A percentile compares a stretch with the other conserved stretches of the same genome.
phyloP scores from a whole-genome alignment of 2,888 invertebrate species.

The Pelosia muscerda region DNA sequence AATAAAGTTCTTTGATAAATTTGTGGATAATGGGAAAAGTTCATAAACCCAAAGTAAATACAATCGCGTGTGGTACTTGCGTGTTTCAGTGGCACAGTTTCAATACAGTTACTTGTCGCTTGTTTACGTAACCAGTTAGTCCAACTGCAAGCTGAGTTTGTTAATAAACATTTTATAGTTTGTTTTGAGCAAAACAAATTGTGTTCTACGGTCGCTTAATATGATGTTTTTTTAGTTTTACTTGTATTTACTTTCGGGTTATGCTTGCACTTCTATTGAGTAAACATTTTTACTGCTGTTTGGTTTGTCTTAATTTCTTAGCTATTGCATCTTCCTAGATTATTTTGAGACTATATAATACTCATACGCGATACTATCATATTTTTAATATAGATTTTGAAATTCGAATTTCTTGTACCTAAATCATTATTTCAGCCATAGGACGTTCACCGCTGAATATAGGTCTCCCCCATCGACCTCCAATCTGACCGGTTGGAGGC shows the following conservation, averaged over 20 bases:
- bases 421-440: too few species aligned
- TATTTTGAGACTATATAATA: background rate
- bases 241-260: conserved; percentile 5
- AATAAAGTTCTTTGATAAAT: conserved; percentile 21
- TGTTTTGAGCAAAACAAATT: conserved; percentile 23
- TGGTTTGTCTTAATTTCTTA: background rate
- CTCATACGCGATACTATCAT: too few species aligned
- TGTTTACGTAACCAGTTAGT: conserved; percentile 31
- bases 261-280: background rate
- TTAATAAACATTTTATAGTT: conserved; percentile 25
- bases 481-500: too few species aligned
- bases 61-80: conserved; percentile 20
- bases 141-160: conserved; percentile 24
- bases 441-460: too few species aligned
- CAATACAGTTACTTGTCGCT: conserved; percentile 24
- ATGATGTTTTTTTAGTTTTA: conserved; percentile 5
- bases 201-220: background rate
- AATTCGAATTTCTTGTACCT: too few species aligned
- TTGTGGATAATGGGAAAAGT: conserved; percentile 18
- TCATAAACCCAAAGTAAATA: conserved; percentile 27
- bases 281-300: conserved; percentile 6
- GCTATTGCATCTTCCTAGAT: background rate
- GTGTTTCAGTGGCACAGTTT: conserved; percentile 25
- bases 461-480: too few species aligned
- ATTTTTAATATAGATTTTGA: too few species aligned